These are phyloP conservation scores for Etheostoma nigrum DNA, from an alignment of 2,797 vertebrate genomes.

Conservation along the genomic window DNA sequence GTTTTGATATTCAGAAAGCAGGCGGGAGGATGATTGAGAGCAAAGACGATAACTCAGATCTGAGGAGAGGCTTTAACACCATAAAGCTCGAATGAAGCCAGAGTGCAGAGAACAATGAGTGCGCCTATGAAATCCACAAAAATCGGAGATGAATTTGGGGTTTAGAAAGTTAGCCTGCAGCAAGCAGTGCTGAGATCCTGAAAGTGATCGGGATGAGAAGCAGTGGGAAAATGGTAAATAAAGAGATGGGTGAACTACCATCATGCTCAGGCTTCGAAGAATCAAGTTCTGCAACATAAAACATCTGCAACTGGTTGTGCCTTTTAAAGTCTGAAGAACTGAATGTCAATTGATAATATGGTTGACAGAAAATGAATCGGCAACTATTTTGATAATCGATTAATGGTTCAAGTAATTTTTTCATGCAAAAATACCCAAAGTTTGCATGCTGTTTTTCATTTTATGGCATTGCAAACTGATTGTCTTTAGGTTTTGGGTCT, in stretches of 20 bases:
- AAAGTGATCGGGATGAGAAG: conserved; percentile 50
- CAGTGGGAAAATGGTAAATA: conserved; percentile 2
- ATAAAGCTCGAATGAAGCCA: conserved; percentile 73
- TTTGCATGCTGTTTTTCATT: not conserved
- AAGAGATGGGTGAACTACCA: conserved; percentile 19
- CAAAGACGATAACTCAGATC: conserved; percentile 81
- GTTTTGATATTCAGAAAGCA: conserved; percentile 77
- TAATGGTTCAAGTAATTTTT: not conserved
- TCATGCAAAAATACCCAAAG: not conserved
- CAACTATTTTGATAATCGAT: not conserved
- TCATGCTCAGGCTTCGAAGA: conserved; percentile 23
- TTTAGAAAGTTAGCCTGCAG: conserved; percentile 71
- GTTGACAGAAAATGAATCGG: not conserved
- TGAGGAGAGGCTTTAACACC: conserved; percentile 80
- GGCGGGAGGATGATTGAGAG: conserved; percentile 74
- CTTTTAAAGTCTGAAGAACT: not conserved
- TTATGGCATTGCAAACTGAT: not conserved
- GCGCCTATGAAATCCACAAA: conserved; percentile 68
- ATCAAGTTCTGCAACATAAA: not conserved
- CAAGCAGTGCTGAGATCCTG: conserved; percentile 45
- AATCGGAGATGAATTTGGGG: conserved; percentile 78
- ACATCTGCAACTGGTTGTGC: not conserved
- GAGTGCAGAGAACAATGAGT: conserved; percentile 75
- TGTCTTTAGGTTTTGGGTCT: not conserved
- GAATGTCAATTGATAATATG: not conserved